phyloP scores from a whole-genome alignment of 2,797 vertebrate genomes.

The Valencia hispanica region DNA sequence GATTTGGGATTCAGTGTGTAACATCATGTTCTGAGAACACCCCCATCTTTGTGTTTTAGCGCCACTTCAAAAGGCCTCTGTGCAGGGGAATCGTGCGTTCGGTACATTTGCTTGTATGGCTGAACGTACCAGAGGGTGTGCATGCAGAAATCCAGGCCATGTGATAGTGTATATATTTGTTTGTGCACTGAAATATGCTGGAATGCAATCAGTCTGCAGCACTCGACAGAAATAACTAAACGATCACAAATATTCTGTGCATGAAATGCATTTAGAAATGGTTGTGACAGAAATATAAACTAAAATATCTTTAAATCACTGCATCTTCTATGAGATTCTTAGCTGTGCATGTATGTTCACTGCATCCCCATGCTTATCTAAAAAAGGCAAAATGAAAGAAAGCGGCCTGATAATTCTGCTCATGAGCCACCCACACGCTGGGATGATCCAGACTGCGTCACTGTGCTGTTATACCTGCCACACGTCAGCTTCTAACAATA shows the following conservation, averaged over 20 bases:
- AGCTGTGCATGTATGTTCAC: not conserved
- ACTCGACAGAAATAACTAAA: slow-evolving; percentile 33
- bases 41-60: slow-evolving; percentile 41
- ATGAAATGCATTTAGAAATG: slow-evolving; percentile 27
- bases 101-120: slow-evolving; percentile 18
- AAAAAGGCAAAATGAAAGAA: slow-evolving; percentile 1
- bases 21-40: slow-evolving; percentile 52
- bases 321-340: not conserved
- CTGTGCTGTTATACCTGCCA: slow-evolving; percentile 49
- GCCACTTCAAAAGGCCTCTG: slow-evolving; percentile 51
- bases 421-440: slow-evolving; percentile 38
- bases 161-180: slow-evolving; percentile 40
- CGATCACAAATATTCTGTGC: slow-evolving; percentile 5
- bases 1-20: slow-evolving; percentile 56
- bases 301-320: slow-evolving; percentile 32
- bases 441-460: slow-evolving; percentile 12
- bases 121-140: slow-evolving; percentile 32
- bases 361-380: slow-evolving; percentile 14
- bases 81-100: slow-evolving; percentile 1
- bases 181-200: slow-evolving; percentile 38
- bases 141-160: slow-evolving; percentile 22
- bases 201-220: slow-evolving; percentile 31
- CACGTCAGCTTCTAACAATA: slow-evolving; percentile 46
- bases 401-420: slow-evolving; percentile 13
- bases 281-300: slow-evolving; percentile 21